These are phyloP conservation scores for Orgyia antiqua DNA, from an alignment of 2,888 invertebrate species.

Conservation along the genomic window DNA sequence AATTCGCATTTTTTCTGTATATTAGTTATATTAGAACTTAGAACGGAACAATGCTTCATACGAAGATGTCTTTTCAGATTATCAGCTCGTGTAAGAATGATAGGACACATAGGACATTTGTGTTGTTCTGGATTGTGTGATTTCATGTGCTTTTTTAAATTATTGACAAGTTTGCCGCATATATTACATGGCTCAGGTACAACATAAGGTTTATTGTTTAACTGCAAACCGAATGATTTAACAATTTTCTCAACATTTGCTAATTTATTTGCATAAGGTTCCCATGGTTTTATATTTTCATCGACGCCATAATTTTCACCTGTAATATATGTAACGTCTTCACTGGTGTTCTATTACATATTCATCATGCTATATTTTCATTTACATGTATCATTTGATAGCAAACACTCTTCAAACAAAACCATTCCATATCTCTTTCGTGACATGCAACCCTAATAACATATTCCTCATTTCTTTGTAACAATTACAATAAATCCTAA, in stretches of 20 bases:
- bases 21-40: slow-evolving; percentile 58
- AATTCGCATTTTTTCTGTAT: slow-evolving; percentile 56
- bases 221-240: slow-evolving; percentile 53
- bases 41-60: slow-evolving; percentile 76
- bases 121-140: slow-evolving; percentile 81
- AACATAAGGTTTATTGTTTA: slow-evolving; percentile 44
- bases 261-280: slow-evolving; percentile 53
- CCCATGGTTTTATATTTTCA: slow-evolving; percentile 66
- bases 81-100: slow-evolving; percentile 81
- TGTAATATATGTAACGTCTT: slow-evolving; percentile 61
- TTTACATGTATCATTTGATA: slow-evolving; percentile 27
- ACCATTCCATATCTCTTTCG: slow-evolving; percentile 23
- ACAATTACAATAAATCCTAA: neutral
- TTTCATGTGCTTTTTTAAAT: slow-evolving; percentile 83
- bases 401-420: slow-evolving; percentile 20
- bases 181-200: slow-evolving; percentile 77
- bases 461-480: slow-evolving; percentile 1
- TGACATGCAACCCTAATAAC: slow-evolving; percentile 42
- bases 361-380: slow-evolving; percentile 34
- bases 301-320: slow-evolving; percentile 68
- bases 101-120: slow-evolving; percentile 80
- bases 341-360: slow-evolving; percentile 22
- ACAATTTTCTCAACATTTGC: slow-evolving; percentile 58
- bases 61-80: slow-evolving; percentile 82
- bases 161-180: slow-evolving; percentile 82